Conservation (phyloP, 2,888 invertebrate species). For the Hylaea fasciaria region DNA sequence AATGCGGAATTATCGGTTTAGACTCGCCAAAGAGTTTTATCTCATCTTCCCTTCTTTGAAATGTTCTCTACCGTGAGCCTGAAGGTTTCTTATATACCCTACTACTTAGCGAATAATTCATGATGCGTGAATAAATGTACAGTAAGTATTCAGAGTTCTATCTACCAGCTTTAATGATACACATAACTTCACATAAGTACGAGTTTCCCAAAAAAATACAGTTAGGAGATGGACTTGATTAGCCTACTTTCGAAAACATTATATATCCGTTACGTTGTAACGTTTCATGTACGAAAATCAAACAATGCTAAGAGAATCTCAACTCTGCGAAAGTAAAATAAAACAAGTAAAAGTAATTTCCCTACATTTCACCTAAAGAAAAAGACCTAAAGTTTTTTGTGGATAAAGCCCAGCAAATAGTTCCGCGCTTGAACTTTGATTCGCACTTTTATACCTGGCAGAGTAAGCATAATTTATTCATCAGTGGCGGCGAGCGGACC, state of each 20-base stretch:
- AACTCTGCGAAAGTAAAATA: conserved; percentile 23
- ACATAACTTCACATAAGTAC: no score
- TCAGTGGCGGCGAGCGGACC: conserved; percentile 57
- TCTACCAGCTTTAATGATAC: no score
- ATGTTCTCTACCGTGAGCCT: conserved; percentile 25
- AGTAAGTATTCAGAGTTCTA: conserved; percentile 29
- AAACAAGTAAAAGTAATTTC: conserved; percentile 36
- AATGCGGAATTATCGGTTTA: conserved; percentile 57
- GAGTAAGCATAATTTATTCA: conserved; percentile 69
- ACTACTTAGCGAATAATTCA: conserved; percentile 28
- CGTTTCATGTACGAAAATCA: conserved; percentile 21
- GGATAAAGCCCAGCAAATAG: conserved; percentile 30
- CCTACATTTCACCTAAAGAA: conserved; percentile 25
- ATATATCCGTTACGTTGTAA: not conserved
- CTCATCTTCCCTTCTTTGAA: conserved; percentile 37
- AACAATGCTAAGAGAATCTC: conserved; percentile 29
- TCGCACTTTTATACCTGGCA: conserved; percentile 28
- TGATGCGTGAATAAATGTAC: conserved; percentile 37
- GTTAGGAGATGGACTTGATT: conserved; percentile 3
- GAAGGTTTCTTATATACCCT: conserved; percentile 33
- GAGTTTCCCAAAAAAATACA: not conserved
- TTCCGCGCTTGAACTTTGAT: conserved; percentile 40
- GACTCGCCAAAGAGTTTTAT: conserved; percentile 41
- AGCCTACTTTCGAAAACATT: no score
- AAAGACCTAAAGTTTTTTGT: conserved; percentile 25